Base-by-base conservation (phyloP, 2,888 invertebrate species). In the Drosophila greeni region DNA sequence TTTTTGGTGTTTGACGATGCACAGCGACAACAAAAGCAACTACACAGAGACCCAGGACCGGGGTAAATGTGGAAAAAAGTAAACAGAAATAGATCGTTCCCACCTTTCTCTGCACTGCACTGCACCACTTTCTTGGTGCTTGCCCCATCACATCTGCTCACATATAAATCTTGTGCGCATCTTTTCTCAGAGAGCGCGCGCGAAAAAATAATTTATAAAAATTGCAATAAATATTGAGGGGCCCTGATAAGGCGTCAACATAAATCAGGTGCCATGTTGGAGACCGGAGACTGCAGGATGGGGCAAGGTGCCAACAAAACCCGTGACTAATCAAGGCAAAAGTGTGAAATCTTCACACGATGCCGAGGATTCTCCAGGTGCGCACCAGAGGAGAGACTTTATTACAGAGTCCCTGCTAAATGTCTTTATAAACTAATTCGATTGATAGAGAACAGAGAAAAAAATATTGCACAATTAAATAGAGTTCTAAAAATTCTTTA, bases 231-330 rank as follows among this genome's bases (percentile, higher is more conserved):
- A 88, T 88, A 87, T 87, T 85, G 83, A 79, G 76, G 72, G 81
- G 82, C 87, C 81, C 87, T 88, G 88, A 88, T 88, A 88, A 88
- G 87, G 87, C 86, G 88, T 88, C 88, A 87, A 87, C 87, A 88
- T 88, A 88, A 88, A 88, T 88, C 88, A 88, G 87, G 45, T 43
- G 53, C 74, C 76, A 72, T 70, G 74, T 66, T 40, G 65, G 37
- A 45, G 66, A 20, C 20, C 20, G 20, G 20, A 20, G 33, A 58
- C 2, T 31, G 36, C 7, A 26, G 33, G 4, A 29, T 33, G 24
- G 39, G 52, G 36, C 49, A 31, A 54, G 40, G 40, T 51, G 54
- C 37, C 36, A 53, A 52, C 42, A 37, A 53, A 55, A 31, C 61
- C 74, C 75, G 77, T 82, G 85, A 86, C 86, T 85, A 86, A 86